phyloP scores from a whole-genome alignment of 2,113 vertebrate species.

The Piaya cayana region DNA sequence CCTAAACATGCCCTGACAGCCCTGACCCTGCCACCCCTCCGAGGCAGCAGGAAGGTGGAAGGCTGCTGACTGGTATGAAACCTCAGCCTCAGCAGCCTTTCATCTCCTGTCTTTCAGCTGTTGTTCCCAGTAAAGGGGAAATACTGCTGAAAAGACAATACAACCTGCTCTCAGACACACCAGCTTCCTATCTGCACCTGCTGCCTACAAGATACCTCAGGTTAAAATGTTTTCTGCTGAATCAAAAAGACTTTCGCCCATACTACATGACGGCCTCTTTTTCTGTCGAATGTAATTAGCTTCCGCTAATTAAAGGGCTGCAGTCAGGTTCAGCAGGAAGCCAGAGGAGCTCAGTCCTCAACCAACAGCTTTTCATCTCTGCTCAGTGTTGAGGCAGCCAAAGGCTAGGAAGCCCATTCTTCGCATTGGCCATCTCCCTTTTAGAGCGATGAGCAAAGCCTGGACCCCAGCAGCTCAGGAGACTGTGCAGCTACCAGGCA shows the following conservation, averaged over 20 bases:
- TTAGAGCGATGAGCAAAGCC: not conserved
- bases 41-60: not conserved
- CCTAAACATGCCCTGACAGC: not conserved
- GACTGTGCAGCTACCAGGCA: too few relatives aligned
- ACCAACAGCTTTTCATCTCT: not conserved
- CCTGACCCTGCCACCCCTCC: not conserved
- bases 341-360: not conserved
- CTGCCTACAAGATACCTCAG: not conserved
- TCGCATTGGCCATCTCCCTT: fast-evolving
- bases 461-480: not conserved
- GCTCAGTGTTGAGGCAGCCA: not conserved
- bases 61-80: not conserved
- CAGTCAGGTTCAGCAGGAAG: not conserved
- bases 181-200: not conserved
- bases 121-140: not conserved
- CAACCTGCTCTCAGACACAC: not conserved
- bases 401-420: not conserved
- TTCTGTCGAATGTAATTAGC: slow-evolving; percentile 4
- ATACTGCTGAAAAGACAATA: not conserved
- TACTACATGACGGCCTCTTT: not conserved
- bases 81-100: not conserved
- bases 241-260: not conserved
- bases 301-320: slow-evolving; percentile 15
- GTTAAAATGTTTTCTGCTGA: slow-evolving; percentile 16
- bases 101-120: not conserved